Evolutionary conservation across 2,888 invertebrate species (phyloP).

Genomic region (Lepidonotus clava): DNA sequence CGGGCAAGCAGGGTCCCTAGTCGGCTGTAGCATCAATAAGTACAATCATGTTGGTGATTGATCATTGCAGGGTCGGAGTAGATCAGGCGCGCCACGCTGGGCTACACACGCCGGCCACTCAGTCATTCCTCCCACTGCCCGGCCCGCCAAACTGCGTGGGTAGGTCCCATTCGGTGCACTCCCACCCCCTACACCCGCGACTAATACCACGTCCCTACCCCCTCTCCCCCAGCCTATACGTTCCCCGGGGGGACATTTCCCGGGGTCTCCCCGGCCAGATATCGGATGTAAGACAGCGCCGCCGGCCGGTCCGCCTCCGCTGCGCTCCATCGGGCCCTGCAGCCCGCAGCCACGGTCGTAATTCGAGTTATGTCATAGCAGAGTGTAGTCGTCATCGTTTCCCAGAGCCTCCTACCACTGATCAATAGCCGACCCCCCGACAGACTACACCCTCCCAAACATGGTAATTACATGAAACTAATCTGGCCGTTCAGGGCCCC

Average conservation of each 20-base stretch:
- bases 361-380: conserved; percentile 1
- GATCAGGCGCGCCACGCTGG: conserved; percentile 6
- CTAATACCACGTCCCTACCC: not conserved
- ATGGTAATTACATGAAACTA: conserved; percentile 45
- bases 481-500: conserved; percentile 16
- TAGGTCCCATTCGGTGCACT: not conserved
- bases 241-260: conserved; percentile 12
- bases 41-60: conserved; percentile 25
- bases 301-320: not conserved
- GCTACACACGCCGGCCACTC: conserved; percentile 22
- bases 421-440: conserved; percentile 29
- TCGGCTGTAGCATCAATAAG: conserved; percentile 29
- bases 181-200: not conserved
- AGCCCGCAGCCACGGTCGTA: not conserved
- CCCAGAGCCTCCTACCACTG: not conserved
- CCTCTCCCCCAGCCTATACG: not conserved
- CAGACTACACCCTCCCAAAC: conserved; percentile 21
- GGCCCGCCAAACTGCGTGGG: no score
- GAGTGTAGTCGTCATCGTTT: not conserved
- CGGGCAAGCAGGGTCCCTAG: not conserved
- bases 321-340: no score
- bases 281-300: conserved; percentile 6
- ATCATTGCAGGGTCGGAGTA: not conserved
- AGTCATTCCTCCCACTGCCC: not conserved
- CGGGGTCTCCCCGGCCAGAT: not conserved